Conservation (phyloP, 2,113 vertebrate genomes). For the Eudorcas thomsonii region DNA sequence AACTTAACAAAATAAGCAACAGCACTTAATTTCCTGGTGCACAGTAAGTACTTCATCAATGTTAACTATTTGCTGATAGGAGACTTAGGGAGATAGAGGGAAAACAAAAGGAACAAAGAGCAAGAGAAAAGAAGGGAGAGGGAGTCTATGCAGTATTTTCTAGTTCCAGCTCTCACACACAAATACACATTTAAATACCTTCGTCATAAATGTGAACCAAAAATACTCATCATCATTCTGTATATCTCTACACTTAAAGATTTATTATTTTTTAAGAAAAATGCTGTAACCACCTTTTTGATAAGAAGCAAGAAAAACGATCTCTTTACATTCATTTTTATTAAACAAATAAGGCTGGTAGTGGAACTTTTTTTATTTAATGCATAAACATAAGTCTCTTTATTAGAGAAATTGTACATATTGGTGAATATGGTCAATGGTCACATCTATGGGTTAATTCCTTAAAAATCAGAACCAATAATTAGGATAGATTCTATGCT, state of each 20-base stretch:
- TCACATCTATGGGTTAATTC: conserved; percentile 79
- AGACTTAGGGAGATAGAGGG: neutral
- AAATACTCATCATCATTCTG: neutral
- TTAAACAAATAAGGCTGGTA: conserved; percentile 86
- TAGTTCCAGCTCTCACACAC: neutral
- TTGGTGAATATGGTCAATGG: conserved; percentile 74
- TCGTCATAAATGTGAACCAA: neutral
- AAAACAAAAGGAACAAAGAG: neutral
- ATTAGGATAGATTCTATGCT: conserved; percentile 66
- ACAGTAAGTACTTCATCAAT: neutral
- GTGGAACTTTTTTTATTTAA: conserved; percentile 85
- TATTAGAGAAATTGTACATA: conserved; percentile 82
- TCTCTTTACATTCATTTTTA: conserved; percentile 80
- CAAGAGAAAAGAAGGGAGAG: neutral
- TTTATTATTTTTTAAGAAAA: neutral
- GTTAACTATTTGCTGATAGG: neutral
- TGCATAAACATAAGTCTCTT: conserved; percentile 81
- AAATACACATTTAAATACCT: neutral
- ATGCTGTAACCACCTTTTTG: neutral
- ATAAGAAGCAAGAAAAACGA: conserved; percentile 31
- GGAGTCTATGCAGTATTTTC: neutral
- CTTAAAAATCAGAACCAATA: conserved; percentile 77
- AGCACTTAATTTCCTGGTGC: neutral
- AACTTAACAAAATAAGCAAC: neutral
- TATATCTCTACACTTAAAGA: neutral